Percentiles rank a stretch among this genome's conserved stretches.
Evolutionary conservation across 2,113 vertebrate species (phyloP).

Genomic region (Pteronura brasiliensis): DNA sequence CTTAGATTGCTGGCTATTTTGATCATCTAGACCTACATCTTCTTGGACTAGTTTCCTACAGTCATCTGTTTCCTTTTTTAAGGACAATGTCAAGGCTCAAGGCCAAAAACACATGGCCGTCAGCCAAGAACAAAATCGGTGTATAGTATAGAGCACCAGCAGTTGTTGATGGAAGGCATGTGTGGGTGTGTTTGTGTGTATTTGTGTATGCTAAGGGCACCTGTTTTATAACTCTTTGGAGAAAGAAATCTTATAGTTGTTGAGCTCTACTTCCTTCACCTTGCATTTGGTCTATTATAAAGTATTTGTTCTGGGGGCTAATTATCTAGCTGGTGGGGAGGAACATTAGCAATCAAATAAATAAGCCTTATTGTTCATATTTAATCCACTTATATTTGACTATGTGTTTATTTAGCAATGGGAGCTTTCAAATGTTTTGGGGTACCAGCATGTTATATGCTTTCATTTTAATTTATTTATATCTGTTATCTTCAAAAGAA

Average conservation of each 20-base stretch:
- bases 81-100: conserved; percentile 48
- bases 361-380: neutral
- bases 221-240: neutral
- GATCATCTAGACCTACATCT: conserved; percentile 41
- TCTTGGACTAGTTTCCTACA: conserved; percentile 56
- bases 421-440: conserved; percentile 7
- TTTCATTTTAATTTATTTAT: conserved; percentile 22
- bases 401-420: conserved; percentile 22
- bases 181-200: neutral
- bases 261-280: neutral
- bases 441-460: neutral
- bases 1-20: neutral
- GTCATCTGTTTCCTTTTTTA: conserved; percentile 64
- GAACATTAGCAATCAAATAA: neutral
- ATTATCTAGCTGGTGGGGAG: neutral
- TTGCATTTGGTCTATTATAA: neutral
- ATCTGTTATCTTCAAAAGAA: neutral
- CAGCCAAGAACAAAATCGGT: conserved; percentile 36
- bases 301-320: conserved; percentile 12
- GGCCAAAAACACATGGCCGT: conserved; percentile 44
- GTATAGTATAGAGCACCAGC: neutral
- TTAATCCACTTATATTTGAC: conserved; percentile 35
- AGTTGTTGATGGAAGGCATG: neutral
- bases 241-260: neutral
- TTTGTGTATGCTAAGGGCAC: neutral